phyloP scores from a whole-genome alignment of 2,113 vertebrate species.

The Ceuthmochares aereus region DNA sequence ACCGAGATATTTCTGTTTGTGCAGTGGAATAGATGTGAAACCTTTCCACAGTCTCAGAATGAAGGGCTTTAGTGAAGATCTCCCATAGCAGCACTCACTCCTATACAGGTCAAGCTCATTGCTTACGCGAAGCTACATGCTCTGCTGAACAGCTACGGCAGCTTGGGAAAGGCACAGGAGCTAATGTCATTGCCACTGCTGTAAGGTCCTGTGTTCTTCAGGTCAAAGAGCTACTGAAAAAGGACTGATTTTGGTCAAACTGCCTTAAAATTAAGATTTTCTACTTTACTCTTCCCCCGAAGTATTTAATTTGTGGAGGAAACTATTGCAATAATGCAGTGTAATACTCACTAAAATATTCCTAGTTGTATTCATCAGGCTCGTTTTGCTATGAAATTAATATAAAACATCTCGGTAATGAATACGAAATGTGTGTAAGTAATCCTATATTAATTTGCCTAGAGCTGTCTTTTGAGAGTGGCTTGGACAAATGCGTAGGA shows the following conservation, averaged over 20 bases:
- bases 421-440: not conserved
- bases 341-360: not conserved
- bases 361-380: not conserved
- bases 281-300: not conserved
- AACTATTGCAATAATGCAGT: not conserved
- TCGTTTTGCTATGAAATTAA: not conserved
- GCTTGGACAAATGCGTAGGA: not conserved
- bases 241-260: not conserved
- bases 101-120: not conserved
- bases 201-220: not conserved
- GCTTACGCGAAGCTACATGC: fast-evolving
- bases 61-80: not conserved
- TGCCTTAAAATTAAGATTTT: not conserved
- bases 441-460: not conserved
- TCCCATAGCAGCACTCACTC: not conserved
- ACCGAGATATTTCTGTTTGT: not conserved
- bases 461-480: not conserved
- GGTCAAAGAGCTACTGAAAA: not conserved
- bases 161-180: not conserved
- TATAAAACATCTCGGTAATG: not conserved
- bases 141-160: fast-evolving
- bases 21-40: not conserved
- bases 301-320: not conserved
- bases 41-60: not conserved
- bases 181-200: fast-evolving